phyloP scores from a whole-genome alignment of 1,140 invertebrate genomes.

The Cecropterus lyciades region DNA sequence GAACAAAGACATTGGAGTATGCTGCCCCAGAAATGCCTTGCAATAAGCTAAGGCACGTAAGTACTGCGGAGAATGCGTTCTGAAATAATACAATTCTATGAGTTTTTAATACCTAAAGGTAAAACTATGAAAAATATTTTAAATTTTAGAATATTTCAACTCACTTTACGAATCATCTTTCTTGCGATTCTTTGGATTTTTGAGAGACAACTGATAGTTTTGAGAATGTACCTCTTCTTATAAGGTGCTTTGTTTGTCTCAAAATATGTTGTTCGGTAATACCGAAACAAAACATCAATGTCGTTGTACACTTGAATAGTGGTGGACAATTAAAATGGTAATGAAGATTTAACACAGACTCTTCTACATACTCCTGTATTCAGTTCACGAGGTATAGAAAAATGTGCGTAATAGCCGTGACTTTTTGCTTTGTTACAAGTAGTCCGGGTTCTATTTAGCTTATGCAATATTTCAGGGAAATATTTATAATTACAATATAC shows the following conservation, averaged over 20 bases:
- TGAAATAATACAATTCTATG: constrained; percentile 49
- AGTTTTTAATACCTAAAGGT: not conserved
- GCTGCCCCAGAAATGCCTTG: constrained; percentile 48
- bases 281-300: constrained; percentile 82
- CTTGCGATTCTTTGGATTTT: constrained; percentile 51
- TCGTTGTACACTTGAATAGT: constrained; percentile 74
- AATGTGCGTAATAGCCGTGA: constrained; percentile 59
- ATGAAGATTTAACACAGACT: constrained; percentile 69
- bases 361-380: constrained; percentile 63
- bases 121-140: not conserved
- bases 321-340: constrained; percentile 79
- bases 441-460: constrained; percentile 51
- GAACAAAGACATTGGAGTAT: constrained; percentile 68
- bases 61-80: constrained; percentile 39
- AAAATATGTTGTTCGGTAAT: constrained; percentile 78
- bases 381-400: constrained; percentile 66
- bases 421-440: constrained; percentile 57
- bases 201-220: constrained; percentile 75
- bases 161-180: constrained; percentile 78
- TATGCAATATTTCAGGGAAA: constrained; percentile 56
- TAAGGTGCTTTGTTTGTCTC: constrained; percentile 69
- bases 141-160: constrained; percentile 40
- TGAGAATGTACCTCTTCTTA: constrained; percentile 62
- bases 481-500: constrained; percentile 44
- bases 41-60: constrained; percentile 42